Percentiles rank a stretch among this genome's conserved stretches.
phyloP scores from a whole-genome alignment of 2,113 vertebrate genomes.

The Phodopus roborovskii region DNA sequence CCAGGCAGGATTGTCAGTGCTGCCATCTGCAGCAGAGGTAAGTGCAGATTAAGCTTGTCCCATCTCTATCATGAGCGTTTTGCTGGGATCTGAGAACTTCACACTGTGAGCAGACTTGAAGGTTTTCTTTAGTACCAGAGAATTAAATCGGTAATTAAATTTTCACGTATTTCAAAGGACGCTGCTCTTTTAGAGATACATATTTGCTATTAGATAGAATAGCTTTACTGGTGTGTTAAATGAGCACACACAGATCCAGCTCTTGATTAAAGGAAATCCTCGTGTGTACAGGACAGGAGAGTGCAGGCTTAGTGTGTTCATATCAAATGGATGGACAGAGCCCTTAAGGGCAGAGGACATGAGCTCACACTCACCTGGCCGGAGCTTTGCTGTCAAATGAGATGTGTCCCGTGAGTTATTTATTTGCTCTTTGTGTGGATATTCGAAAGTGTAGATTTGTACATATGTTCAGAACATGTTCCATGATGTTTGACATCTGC shows the following conservation, averaged over 20 bases:
- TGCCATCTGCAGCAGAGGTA: constrained; percentile 85
- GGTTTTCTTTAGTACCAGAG: constrained; percentile 65
- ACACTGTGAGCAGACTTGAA: constrained; percentile 60
- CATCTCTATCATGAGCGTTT: constrained; percentile 83
- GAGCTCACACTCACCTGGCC: constrained; percentile 37
- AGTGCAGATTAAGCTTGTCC: constrained; percentile 86
- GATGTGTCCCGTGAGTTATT: constrained; percentile 21
- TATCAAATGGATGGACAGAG: background rate
- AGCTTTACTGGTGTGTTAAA: constrained; percentile 24
- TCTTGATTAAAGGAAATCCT: constrained; percentile 44
- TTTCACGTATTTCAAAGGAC: constrained; percentile 40
- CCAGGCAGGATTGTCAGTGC: constrained; percentile 84
- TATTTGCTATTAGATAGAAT: constrained; percentile 54
- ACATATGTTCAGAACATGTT: constrained; percentile 77
- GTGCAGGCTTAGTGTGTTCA: background rate
- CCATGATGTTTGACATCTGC: constrained; percentile 58
- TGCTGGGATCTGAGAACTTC: constrained; percentile 78
- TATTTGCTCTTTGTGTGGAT: constrained; percentile 35
- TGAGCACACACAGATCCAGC: background rate
- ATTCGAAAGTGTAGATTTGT: constrained; percentile 52
- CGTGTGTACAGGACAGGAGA: background rate
- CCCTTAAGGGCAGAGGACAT: background rate
- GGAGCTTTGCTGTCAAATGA: constrained; percentile 37
- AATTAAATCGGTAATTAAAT: constrained; percentile 64
- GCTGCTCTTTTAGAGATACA: constrained; percentile 57